These are phyloP conservation scores for Neogale vison DNA, from an alignment of 2,113 vertebrate species.

Conservation along the genomic window DNA sequence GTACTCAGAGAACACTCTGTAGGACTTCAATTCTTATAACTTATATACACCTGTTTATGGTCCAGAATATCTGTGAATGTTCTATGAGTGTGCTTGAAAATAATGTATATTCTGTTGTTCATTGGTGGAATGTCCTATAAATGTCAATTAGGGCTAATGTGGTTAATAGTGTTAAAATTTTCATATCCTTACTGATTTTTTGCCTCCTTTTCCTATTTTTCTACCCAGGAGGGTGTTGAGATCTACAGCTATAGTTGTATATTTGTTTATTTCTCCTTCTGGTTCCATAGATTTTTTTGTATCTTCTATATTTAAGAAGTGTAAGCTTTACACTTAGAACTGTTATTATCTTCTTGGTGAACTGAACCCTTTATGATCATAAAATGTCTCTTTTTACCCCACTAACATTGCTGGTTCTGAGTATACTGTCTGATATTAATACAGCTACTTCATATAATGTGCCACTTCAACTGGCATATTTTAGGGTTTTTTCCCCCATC, in stretches of 20 bases:
- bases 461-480: not conserved
- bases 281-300: not conserved
- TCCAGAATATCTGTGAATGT: not conserved
- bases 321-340: not conserved
- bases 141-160: not conserved
- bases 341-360: not conserved
- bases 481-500: not conserved
- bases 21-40: not conserved
- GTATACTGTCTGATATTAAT: not conserved
- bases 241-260: not conserved
- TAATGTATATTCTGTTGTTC: not conserved
- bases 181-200: not conserved
- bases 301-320: not conserved
- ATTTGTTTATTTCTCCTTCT: not conserved
- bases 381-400: not conserved
- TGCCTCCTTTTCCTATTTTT: not conserved
- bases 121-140: not conserved
- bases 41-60: not conserved
- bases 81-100: not conserved
- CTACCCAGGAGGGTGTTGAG: not conserved
- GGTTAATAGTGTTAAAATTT: not conserved
- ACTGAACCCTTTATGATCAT: not conserved
- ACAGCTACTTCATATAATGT: not conserved
- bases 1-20: not conserved
- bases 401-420: not conserved